Conservation (phyloP, 2,113 vertebrate genomes). For the Nerophis ophidion region DNA sequence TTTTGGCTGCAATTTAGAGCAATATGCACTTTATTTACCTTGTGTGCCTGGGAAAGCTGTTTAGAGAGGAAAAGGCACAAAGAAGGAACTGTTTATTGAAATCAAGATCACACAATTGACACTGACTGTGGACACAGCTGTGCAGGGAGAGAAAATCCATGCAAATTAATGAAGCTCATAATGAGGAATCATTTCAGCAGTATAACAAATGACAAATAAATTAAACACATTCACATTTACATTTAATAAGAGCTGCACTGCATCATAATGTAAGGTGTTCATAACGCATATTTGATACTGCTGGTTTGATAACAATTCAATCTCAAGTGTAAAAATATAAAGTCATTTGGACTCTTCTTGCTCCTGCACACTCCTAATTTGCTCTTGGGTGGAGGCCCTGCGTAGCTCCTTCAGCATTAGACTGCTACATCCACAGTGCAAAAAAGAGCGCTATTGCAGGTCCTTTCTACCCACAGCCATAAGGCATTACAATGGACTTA, state of each 20-base stretch:
- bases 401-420: too few species aligned
- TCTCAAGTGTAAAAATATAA: too few species aligned
- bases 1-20: conserved; percentile 41
- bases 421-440: too few species aligned
- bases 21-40: conserved; percentile 75
- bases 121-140: conserved; percentile 40
- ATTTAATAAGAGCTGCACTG: background rate
- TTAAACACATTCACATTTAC: conserved; percentile 20
- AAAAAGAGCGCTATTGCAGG: too few species aligned
- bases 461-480: too few species aligned
- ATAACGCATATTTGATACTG: background rate
- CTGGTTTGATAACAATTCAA: too few species aligned
- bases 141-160: conserved; percentile 22
- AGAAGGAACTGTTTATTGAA: conserved; percentile 45
- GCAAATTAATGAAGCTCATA: conserved; percentile 66
- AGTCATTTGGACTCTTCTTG: too few species aligned
- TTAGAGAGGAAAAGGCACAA: conserved; percentile 49
- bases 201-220: conserved; percentile 31
- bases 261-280: background rate
- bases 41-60: conserved; percentile 95
- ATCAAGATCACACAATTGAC: conserved; percentile 27
- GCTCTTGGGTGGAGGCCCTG: too few species aligned
- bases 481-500: too few species aligned
- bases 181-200: conserved; percentile 58
- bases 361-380: too few species aligned